A percentile compares a stretch with the other conserved stretches of the same genome.
Evolutionary conservation across 2,888 invertebrate species (phyloP).

Genomic region (Dendrolimus houi): DNA sequence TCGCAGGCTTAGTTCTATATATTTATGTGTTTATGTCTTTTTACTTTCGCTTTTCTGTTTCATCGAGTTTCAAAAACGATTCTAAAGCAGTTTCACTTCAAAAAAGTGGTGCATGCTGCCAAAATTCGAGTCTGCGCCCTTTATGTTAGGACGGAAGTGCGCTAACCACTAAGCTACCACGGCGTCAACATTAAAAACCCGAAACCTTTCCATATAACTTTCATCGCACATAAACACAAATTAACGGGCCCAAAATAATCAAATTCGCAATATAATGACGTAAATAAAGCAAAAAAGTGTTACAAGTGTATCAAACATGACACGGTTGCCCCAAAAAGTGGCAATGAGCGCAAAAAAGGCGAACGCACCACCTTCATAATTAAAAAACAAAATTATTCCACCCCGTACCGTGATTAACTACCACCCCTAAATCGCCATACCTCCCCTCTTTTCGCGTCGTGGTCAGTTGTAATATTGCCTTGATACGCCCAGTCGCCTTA

Average conservation of each 20-base stretch:
- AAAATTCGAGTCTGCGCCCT: no score
- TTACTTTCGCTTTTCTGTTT: no score
- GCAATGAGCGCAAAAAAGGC: slow-evolving; percentile 2
- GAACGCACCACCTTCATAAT: slow-evolving; percentile 60
- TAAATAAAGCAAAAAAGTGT: background rate
- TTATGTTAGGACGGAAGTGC: no score
- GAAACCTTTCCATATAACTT: no score
- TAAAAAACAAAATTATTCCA: slow-evolving; percentile 73
- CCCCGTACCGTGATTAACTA: slow-evolving; percentile 57
- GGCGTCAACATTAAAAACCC: no score
- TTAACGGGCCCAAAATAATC: background rate
- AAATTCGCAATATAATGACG: background rate
- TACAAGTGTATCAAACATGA: background rate
- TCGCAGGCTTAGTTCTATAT: no score
- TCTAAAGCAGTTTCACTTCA: no score
- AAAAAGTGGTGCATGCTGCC: no score
- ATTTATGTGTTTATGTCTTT: no score
- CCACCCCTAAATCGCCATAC: slow-evolving; percentile 26
- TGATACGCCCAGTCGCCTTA: slow-evolving; percentile 62
- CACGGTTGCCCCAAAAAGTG: background rate
- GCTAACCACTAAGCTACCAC: no score
- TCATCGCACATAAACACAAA: background rate
- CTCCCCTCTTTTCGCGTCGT: slow-evolving; percentile 59
- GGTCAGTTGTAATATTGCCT: slow-evolving; percentile 67
- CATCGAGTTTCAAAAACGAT: no score